These are phyloP conservation scores for Halocynthia roretzi DNA, from an alignment of 23 tunicate genomes.

Conservation along the genomic window DNA sequence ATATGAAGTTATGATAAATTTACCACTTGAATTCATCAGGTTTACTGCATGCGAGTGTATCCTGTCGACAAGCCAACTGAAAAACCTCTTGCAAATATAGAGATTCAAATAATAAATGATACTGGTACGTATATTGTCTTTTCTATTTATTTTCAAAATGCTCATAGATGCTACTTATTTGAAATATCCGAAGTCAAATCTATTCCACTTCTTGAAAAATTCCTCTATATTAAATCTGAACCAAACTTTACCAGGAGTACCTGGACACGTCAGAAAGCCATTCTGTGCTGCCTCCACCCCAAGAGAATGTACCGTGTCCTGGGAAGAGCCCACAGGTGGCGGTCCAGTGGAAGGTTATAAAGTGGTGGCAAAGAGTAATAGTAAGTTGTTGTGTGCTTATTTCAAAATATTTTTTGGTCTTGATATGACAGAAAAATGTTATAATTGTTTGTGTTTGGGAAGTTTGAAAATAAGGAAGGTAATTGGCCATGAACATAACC, in stretches of 20 bases:
- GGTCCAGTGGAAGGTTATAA: slow-evolving; percentile 89
- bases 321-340: slow-evolving; percentile 85
- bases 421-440: not conserved
- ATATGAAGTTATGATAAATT: no score
- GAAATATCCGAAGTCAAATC: not conserved
- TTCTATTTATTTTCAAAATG: not conserved
- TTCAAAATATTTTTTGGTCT: not conserved
- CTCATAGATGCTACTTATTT: not conserved
- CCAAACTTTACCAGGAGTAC: slow-evolving; percentile 54
- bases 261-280: slow-evolving; percentile 79
- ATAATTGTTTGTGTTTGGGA: not conserved
- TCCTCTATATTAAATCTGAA: not conserved
- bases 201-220: not conserved
- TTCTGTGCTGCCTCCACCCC: slow-evolving; percentile 53
- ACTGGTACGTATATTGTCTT: slow-evolving; percentile 31
- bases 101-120: slow-evolving; percentile 85
- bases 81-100: slow-evolving; percentile 69
- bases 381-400: not conserved
- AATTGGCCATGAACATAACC: no score
- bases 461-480: not conserved
- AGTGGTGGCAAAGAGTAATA: slow-evolving; percentile 51
- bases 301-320: slow-evolving; percentile 60
- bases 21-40: not conserved
- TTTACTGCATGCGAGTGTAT: slow-evolving; percentile 7
- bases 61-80: slow-evolving; percentile 14